Percentiles rank a stretch among this genome's conserved stretches.
Conservation (phyloP, 2,888 invertebrate species). For the Yponomeuta plumbellus region DNA sequence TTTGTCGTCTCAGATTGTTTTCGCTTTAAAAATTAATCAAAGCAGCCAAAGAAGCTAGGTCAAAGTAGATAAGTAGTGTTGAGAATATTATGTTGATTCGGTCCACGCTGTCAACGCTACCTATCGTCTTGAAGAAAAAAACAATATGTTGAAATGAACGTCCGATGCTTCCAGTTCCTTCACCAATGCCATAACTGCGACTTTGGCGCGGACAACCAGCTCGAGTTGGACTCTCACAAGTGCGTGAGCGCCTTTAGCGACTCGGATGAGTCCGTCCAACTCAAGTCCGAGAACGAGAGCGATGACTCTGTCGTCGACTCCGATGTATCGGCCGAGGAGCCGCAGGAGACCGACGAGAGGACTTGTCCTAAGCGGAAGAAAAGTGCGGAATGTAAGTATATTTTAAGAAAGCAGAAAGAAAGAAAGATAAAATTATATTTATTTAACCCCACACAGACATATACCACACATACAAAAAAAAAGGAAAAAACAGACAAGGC, state of each 20-base stretch:
- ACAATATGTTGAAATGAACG: background rate
- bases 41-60: too few species aligned
- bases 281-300: slow-evolving; percentile 32
- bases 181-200: slow-evolving; percentile 31
- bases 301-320: slow-evolving; percentile 33
- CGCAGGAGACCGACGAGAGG: slow-evolving; percentile 13
- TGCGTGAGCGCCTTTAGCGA: slow-evolving; percentile 32
- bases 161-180: slow-evolving; percentile 24
- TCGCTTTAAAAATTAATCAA: too few species aligned
- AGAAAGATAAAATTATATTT: too few species aligned
- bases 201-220: slow-evolving; percentile 29
- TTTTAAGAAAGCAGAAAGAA: too few species aligned
- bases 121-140: too few species aligned
- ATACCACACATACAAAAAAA: too few species aligned
- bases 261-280: slow-evolving; percentile 30
- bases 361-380: slow-evolving; percentile 22
- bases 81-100: too few species aligned
- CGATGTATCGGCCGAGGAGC: slow-evolving; percentile 38
- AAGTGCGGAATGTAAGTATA: background rate
- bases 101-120: too few species aligned
- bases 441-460: too few species aligned
- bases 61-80: too few species aligned
- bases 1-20: too few species aligned
- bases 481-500: too few species aligned
- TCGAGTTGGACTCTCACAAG: slow-evolving; percentile 28